A percentile compares a stretch with the other conserved stretches of the same genome.
These are phyloP conservation scores for Agapetus fuscipes DNA, from an alignment of 2,888 invertebrate species.

Conservation along the genomic window DNA sequence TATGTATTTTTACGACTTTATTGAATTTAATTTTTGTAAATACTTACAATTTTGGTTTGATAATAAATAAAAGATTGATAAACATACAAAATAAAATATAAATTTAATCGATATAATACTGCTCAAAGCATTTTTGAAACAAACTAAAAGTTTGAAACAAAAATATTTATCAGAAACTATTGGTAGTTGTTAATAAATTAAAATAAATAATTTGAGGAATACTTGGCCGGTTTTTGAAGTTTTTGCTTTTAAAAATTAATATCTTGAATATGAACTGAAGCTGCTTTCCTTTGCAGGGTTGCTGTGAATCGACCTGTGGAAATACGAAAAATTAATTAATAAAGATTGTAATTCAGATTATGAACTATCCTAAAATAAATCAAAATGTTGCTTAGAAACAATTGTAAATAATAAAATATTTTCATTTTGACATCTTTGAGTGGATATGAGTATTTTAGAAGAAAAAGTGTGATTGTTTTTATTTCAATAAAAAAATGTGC, in stretches of 20 bases:
- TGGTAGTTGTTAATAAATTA: neutral
- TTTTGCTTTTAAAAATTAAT: constrained; percentile 12
- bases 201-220: neutral
- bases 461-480: too few species aligned
- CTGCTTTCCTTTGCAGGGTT: constrained; percentile 19
- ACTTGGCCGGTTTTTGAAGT: neutral
- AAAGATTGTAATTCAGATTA: neutral
- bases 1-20: too few species aligned
- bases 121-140: neutral
- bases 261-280: constrained; percentile 20
- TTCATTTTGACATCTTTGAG: too few species aligned
- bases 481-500: too few species aligned
- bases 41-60: too few species aligned
- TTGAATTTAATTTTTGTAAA: too few species aligned
- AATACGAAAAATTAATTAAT: constrained; percentile 5
- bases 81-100: too few species aligned
- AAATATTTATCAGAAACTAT: neutral
- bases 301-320: constrained; percentile 21
- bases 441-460: too few species aligned
- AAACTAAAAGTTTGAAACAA: neutral
- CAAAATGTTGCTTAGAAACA: too few species aligned
- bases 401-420: too few species aligned
- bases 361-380: neutral
- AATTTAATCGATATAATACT: too few species aligned
- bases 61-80: too few species aligned